Base-by-base conservation (phyloP, 2,888 invertebrate species). In the Nephrocerus scutellatus region DNA sequence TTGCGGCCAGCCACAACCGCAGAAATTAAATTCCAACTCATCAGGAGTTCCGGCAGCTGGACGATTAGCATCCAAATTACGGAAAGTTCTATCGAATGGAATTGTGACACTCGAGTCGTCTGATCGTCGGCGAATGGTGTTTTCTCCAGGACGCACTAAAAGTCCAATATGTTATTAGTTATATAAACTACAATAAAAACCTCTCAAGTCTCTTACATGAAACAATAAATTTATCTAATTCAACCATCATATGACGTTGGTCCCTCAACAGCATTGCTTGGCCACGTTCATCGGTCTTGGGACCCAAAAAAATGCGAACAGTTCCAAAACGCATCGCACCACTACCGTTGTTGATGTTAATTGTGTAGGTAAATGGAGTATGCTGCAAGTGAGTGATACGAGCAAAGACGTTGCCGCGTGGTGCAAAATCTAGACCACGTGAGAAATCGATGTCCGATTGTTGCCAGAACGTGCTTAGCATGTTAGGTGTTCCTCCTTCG, bases 1-100 rank as follows among this genome's bases (percentile, higher is more conserved):
- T 39, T 84, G 79, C 0, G 88, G 88, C 86, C 87, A 87, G 41
- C 87, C 87, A 57, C 89, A 89, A 44, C 88, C 88, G 69, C 89
- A 89, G 75, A 84, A 85, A 71, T 86, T 84, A 68, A 83, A 84
- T 45, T 71, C 70, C 0, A 70, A 70, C 0, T 71, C 66, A 1
- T 67, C 70, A 1, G 73, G 60, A n/a, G 72, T 64, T 26, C 74
- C 74, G 0, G 71, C 74, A 13, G 62, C 50, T 0, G 83, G 81
- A 0, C 83, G 72, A 37, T 67, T 71, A 2, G 59, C 54, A 50
- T 83, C 81, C 52, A 82, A 60, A 60, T 79, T 76, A 8, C 83
- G 76, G 79, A 86, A 90, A 2, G 84, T 85, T 41, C 82, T 73
- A 60, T 85, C 86, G 61, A 82, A 86, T 1, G 87, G 86, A 56